Percentiles rank a stretch among this genome's conserved stretches.
Conservation (phyloP, 2,797 vertebrate genomes). For the Tokudaia tokunoshimensis region DNA sequence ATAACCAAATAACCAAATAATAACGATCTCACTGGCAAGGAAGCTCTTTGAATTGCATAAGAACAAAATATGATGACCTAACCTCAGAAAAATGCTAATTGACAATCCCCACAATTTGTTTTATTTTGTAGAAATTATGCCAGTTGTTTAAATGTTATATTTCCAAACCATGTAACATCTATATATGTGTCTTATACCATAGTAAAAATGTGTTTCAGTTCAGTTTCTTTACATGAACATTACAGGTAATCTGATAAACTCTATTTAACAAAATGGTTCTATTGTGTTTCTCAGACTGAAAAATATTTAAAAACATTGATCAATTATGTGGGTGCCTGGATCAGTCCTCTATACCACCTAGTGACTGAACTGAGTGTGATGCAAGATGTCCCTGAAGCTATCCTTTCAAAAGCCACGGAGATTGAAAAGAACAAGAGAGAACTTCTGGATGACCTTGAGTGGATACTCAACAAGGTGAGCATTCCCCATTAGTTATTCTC, state of each 20-base stretch:
- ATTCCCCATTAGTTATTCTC: neutral
- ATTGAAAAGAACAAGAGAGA: neutral
- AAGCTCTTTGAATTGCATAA: neutral
- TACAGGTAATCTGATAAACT: neutral
- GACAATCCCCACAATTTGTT: neutral
- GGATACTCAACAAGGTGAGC: neutral
- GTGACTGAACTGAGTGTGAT: neutral
- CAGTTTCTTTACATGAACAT: neutral
- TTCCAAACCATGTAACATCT: neutral
- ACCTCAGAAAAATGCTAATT: neutral
- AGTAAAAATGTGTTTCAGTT: neutral
- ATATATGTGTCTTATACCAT: neutral
- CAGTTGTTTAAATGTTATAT: neutral
- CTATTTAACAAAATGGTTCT: neutral
- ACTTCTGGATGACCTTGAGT: neutral
- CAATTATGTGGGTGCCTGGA: neutral
- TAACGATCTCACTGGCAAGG: neutral
- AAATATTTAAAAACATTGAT: neutral
- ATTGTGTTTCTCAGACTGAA: neutral
- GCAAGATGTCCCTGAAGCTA: neutral
- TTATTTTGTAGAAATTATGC: neutral
- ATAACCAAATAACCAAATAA: neutral
- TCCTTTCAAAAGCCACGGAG: neutral
- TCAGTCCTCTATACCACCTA: neutral
- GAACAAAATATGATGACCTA: neutral